Evolutionary conservation across 2,888 invertebrate genomes (phyloP), one percentile per base, ranked within the genome.

Genomic region (Pachliopta kotzebuea): DNA sequence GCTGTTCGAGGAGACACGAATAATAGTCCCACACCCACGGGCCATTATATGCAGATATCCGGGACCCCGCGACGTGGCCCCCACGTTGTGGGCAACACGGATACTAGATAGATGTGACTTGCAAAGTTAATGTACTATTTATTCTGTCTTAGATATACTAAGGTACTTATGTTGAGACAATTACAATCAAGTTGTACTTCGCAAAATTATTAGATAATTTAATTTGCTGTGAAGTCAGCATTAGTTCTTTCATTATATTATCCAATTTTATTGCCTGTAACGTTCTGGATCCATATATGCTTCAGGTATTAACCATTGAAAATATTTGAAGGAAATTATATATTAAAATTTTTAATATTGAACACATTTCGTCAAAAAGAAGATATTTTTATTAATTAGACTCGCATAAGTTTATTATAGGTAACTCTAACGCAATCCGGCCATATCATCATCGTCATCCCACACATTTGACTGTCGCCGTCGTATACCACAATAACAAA

Each of bases 1-100:
- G 69, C 56, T 67, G 72, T 67, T 66, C 67, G 64, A 68, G 77
- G 78, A 77, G 83, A 82, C 80, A 81, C 78, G 79, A 74, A 82
- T 82, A 84, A 87, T 81, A 77, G 77, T 72, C 71, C 70, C 74
- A 84, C 88, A 82, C 88, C 88, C 82, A 86, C 88, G 72, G 68
- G 60, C 86, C 79, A 87, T 88, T 89, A 88, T 89, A 88, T 88
- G 87, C 84, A 88, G 86, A 64, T 64, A 79, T 78, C 77, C 76
- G 76, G 78, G 78, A 79, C 77, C 74, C 14, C 26, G 68, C 67
- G 57, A 49, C 58, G 58, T 54, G 63, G 42, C 24, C 24, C 52
- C n/a, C 24, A 11, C 26, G 53, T 17, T 54, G 45, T 29, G 53
- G 9, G 9, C 42, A 26, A 50, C 29, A 31, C 62, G 23, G 37